Conservation (phyloP, 37 sponge, comb jelly and placozoan genomes). For the Ianthella basta region DNA sequence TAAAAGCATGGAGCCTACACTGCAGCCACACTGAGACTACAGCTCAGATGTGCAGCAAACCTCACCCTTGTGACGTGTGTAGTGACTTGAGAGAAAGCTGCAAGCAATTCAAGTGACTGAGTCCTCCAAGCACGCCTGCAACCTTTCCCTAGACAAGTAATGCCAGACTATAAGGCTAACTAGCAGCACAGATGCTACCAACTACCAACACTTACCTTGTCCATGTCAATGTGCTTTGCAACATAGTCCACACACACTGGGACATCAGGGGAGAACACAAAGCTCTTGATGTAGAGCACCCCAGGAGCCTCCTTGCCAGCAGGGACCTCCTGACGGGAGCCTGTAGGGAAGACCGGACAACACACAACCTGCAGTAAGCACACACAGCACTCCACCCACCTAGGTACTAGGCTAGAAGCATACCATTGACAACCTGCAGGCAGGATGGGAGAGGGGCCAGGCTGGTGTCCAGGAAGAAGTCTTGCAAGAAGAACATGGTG, state of each 20-base stretch:
- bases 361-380: not conserved
- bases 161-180: no score
- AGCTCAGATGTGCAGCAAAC: no score
- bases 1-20: not conserved
- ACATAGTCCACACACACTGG: conserved; percentile 93
- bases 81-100: conserved; percentile 85
- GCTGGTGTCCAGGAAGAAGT: conserved; percentile 68
- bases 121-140: conserved; percentile 81
- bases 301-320: not conserved
- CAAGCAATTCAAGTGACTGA: conserved; percentile 87
- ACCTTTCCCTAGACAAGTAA: conserved; percentile 63
- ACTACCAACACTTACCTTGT: conserved; percentile 49
- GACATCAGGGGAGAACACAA: conserved; percentile 90
- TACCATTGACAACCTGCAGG: not conserved
- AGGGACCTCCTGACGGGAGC: not conserved
- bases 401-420: not conserved
- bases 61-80: conserved; percentile 79
- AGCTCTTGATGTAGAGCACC: conserved; percentile 45
- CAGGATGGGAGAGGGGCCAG: conserved; percentile 12
- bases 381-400: not conserved
- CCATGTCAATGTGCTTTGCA: conserved; percentile 76
- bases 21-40: no score
- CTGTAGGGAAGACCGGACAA: not conserved
- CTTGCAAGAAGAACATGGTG: conserved; percentile 76
- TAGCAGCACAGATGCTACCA: conserved; percentile 8